Evolutionary conservation across 2,888 invertebrate genomes (phyloP).

Genomic region (Apotomis turbidana): DNA sequence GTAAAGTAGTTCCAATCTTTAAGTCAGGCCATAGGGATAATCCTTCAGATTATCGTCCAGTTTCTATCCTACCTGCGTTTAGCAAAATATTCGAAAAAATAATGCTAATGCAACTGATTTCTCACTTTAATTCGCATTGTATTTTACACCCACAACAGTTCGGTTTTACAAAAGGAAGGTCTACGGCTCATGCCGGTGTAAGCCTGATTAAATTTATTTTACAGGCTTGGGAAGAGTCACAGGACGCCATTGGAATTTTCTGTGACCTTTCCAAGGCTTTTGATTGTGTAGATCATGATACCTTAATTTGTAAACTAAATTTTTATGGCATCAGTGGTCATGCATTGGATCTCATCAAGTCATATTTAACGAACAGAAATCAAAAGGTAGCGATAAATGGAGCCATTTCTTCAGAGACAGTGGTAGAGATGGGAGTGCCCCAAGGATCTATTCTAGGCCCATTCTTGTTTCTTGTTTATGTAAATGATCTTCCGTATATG

Average conservation of each 20-base stretch:
- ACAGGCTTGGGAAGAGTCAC: no score
- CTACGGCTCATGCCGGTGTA: no score
- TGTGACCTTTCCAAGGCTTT: not conserved
- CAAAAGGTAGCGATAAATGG: not conserved
- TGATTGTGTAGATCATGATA: not conserved
- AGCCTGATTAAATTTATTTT: no score
- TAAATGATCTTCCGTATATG: no score
- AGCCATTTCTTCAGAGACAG: not conserved
- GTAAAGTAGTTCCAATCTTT: no score
- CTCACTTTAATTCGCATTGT: no score
- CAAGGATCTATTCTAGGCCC: not conserved
- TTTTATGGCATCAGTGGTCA: not conserved
- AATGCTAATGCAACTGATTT: no score
- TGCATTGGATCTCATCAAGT: not conserved
- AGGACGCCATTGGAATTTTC: not conserved
- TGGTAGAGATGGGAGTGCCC: not conserved
- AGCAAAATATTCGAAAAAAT: not conserved
- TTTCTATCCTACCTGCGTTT: not conserved
- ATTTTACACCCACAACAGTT: no score
- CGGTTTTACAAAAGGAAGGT: no score
- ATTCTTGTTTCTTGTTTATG: no score
- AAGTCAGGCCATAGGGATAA: no score
- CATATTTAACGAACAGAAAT: not conserved
- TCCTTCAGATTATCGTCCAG: no score
- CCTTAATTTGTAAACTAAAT: not conserved